Percentiles rank a stretch among this genome's conserved stretches.
phyloP scores from a whole-genome alignment of 2,113 vertebrate genomes.

The Dasyprocta punctata region DNA sequence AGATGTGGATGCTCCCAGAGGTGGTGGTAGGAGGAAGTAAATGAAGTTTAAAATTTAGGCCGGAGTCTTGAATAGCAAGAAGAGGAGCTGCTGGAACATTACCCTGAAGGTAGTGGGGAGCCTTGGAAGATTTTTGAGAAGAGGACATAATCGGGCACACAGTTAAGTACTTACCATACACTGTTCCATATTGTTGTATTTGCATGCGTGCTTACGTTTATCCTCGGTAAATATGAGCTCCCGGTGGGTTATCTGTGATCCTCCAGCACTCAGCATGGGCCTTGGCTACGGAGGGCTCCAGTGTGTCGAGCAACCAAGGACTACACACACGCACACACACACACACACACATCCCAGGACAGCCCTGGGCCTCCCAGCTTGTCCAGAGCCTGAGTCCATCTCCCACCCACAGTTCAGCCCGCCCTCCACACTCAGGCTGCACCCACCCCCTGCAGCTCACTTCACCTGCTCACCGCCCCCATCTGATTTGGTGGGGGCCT shows the following conservation, averaged over 20 bases:
- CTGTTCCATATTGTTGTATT: background rate
- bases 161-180: background rate
- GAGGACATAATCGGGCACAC: background rate
- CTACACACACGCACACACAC: background rate
- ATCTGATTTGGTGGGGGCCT: background rate
- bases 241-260: background rate
- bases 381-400: background rate
- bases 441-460: background rate
- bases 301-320: too few relatives aligned
- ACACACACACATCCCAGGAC: background rate
- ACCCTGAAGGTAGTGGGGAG: background rate
- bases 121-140: background rate
- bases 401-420: background rate
- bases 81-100: background rate
- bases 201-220: background rate
- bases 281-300: background rate
- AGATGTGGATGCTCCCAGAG: background rate
- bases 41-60: background rate
- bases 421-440: background rate
- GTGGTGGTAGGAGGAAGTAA: background rate
- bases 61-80: slow-evolving; percentile 19
- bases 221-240: background rate
- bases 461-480: background rate
- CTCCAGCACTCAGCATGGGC: background rate
- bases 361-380: background rate